phyloP scores from a whole-genome alignment of 2,113 vertebrate genomes.

The Dunckerocampus dactyliophorus region DNA sequence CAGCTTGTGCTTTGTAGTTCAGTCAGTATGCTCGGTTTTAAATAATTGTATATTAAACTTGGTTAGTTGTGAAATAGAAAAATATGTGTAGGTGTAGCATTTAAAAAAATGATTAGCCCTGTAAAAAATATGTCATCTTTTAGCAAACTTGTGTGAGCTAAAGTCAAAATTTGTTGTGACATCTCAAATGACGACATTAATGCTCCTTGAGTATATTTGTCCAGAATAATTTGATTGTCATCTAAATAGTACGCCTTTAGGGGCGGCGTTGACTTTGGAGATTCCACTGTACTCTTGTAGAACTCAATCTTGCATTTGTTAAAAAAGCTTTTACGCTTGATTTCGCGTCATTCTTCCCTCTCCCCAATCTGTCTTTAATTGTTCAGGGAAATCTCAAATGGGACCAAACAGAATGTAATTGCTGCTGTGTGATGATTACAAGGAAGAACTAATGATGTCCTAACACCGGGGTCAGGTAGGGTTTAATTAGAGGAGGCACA shows the following conservation, averaged over 20 bases:
- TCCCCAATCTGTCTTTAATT: conserved; percentile 57
- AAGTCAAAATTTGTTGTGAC: not conserved
- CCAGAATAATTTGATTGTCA: not conserved
- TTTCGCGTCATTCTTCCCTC: conserved; percentile 39
- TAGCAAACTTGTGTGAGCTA: not conserved
- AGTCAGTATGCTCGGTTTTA: too few species aligned
- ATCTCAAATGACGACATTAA: not conserved
- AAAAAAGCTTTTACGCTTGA: conserved; percentile 21
- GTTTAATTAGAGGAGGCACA: conserved; percentile 97
- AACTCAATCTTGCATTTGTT: conserved; percentile 27
- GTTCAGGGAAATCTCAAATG: conserved; percentile 77
- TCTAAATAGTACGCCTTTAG: not conserved
- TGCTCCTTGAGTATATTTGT: not conserved
- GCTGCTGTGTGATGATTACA: conserved; percentile 87
- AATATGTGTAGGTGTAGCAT: too few species aligned
- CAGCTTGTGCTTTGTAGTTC: too few species aligned
- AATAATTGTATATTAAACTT: too few species aligned
- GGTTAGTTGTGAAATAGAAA: too few species aligned
- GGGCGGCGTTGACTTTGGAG: not conserved
- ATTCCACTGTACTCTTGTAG: conserved; percentile 16
- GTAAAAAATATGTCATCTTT: too few species aligned
- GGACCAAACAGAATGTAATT: conserved; percentile 87
- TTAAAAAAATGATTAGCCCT: too few species aligned
- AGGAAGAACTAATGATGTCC: conserved; percentile 93
- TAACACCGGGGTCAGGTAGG: conserved; percentile 93